phyloP scores from a whole-genome alignment of 1,140 invertebrate species.

The Sitobion miscanthi region DNA sequence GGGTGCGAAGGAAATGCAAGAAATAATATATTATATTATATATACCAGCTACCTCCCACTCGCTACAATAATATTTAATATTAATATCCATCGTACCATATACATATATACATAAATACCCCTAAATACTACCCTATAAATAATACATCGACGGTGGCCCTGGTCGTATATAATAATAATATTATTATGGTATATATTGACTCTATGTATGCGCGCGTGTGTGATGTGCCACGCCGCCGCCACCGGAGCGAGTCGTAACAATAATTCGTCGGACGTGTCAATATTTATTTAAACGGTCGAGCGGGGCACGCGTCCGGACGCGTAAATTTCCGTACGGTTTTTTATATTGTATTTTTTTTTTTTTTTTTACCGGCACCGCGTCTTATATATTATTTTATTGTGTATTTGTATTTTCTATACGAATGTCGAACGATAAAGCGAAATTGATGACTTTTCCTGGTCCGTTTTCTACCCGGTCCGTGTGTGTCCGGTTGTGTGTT shows the following conservation, averaged over 20 bases:
- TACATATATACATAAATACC: background rate
- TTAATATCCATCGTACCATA: background rate
- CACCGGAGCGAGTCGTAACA: background rate
- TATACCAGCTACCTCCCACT: background rate
- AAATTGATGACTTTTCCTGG: background rate
- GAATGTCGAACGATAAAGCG: background rate
- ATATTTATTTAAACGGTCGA: conserved; percentile 51
- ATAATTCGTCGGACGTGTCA: conserved; percentile 16
- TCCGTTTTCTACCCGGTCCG: background rate
- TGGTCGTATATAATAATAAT: background rate
- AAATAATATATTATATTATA: background rate
- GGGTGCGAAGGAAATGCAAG: background rate
- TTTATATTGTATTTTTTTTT: background rate
- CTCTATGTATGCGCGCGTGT: background rate
- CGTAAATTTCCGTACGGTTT: background rate
- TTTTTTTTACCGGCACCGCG: background rate
- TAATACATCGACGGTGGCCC: background rate
- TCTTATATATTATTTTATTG: background rate
- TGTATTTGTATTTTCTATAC: background rate
- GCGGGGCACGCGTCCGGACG: background rate
- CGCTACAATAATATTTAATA: background rate
- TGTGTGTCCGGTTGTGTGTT: background rate
- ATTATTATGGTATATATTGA: background rate
- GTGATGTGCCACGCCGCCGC: background rate
- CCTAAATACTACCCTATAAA: conserved; percentile 8